Evolutionary conservation across 2,113 vertebrate genomes (phyloP), one percentile per base, ranked within the genome.

Genomic region (Pterocles gutturalis): DNA sequence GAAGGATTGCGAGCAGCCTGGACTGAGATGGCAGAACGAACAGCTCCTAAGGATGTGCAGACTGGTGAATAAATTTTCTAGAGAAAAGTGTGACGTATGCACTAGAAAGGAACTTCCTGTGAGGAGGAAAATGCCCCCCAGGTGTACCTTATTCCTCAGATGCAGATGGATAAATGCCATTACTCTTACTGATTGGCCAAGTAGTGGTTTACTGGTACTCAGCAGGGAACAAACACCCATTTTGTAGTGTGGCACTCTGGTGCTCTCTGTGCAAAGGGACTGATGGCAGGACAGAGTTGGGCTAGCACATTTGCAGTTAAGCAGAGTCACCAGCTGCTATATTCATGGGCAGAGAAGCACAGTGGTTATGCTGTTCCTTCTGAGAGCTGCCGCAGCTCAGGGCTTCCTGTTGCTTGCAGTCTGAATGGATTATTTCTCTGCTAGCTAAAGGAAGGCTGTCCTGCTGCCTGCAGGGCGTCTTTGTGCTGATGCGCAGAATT

Each of bases 221-320:
- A 15, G 43, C 70, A 83, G 66, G 65, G 69, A 67, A 8, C 29
- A 78, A 84, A n/a, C 8, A 17, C 5, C 13, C 12, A 1, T 5
- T 48, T 9, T 25, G 43, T 33, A 51, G 16, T 8, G 24, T 2
- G 3, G 18, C 2, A 2, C 34, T 45, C 67, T 49, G 29, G 67
- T 17, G 38, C 2, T n/a, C 0, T 0, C 34, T 19, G 49, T 20
- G 60, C 34, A 16, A 19, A 17, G 64, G 55, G 38, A 11, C 41
- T 70, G 65, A 4, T 29, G 53, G 29, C 8, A 11, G 48, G 65
- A 48, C 34, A 38, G 53, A 25, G 34, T 26, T 2, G 14, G 22
- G 54, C 45, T 69, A n/a, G 29, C 33, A 33, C 9, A 1, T 58
- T 12, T n/a, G 61, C 55, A 70, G 67, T 19, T 36, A 3, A 57